Evolutionary conservation across 2,888 invertebrate species (phyloP), one percentile per base, ranked within the genome.

Genomic region (Cryptosula pallasiana): DNA sequence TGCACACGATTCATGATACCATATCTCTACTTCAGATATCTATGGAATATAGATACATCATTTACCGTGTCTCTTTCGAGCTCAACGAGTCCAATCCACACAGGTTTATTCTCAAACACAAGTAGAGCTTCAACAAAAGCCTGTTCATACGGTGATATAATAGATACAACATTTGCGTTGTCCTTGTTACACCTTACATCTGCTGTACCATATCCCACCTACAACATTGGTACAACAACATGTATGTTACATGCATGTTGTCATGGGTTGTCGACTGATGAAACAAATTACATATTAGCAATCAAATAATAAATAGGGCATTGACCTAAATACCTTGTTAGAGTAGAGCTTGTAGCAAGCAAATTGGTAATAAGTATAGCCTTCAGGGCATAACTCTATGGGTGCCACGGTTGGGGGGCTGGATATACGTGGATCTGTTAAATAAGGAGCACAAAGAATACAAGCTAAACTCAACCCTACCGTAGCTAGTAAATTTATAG

Each of bases 51-150:
- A n/a, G n/a, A n/a, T n/a, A n/a, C n/a, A n/a, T n/a, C n/a, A n/a
- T n/a, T n/a, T n/a, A n/a, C n/a, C n/a, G n/a, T n/a, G n/a, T n/a
- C n/a, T n/a, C n/a, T n/a, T n/a, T n/a, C 63, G 1, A 63, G 32
- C 63, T 63, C 63, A 3, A 27, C 32, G 3, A 63, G 32, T 29
- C 63, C 63, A 27, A 63, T 9, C 63, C 63, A 63, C 25, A 63
- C 63, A 32, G 63, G 63, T 63, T 63, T 27, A 63, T 63, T 63
- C 13, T 25, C 63, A 63, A 63, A 63, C 32, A 63, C 63, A 27
- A 63, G 32, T 5, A 63, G 5, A 13, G 63, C 20, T 32, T 63
- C 63, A 2, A 63, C 63, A 63, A 63, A 63, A 13, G 27, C 13
- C 63, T 63, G 63, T n/a, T 63, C 63, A 34, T 63, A 63, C 63